Evolutionary conservation across 2,888 invertebrate species (phyloP).

Genomic region (Lacanobia wlatinum): DNA sequence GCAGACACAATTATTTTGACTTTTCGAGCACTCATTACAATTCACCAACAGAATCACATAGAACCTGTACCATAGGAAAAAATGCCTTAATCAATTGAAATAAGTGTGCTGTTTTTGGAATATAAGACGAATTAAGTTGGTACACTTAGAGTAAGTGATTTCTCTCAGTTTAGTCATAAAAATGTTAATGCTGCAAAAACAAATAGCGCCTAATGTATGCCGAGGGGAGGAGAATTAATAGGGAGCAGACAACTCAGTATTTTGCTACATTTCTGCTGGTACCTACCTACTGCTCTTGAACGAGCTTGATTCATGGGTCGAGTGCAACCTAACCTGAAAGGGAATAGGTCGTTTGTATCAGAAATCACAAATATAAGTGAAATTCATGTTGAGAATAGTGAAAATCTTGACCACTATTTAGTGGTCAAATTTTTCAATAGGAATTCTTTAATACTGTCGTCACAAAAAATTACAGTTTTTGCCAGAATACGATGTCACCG

Average conservation of each 20-base stretch:
- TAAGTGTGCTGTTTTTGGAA: constrained; percentile 39
- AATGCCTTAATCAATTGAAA: constrained; percentile 36
- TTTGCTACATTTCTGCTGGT: constrained; percentile 73
- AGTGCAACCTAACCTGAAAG: too few species aligned
- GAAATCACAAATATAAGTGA: too few species aligned
- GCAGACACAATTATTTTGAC: constrained; percentile 64
- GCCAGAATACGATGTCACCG: too few species aligned
- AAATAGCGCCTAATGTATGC: constrained; percentile 89
- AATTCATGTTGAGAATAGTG: too few species aligned
- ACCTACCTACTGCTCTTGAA: constrained; percentile 70
- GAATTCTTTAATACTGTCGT: too few species aligned
- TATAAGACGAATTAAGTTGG: constrained; percentile 65
- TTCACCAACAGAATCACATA: constrained; percentile 31
- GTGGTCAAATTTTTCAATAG: too few species aligned
- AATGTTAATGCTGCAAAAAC: constrained; percentile 90
- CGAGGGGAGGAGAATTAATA: constrained; percentile 85
- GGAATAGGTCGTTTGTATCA: too few species aligned
- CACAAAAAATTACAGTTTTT: too few species aligned
- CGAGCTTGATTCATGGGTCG: constrained; percentile 58
- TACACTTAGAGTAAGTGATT: constrained; percentile 84
- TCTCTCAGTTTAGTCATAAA: constrained; percentile 89
- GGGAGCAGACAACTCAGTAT: constrained; percentile 61
- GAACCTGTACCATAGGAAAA: constrained; percentile 19
- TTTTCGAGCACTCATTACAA: constrained; percentile 64
- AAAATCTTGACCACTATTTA: too few species aligned